Evolutionary conservation across 2,113 vertebrate species (phyloP).

Genomic region (Tyto alba): DNA sequence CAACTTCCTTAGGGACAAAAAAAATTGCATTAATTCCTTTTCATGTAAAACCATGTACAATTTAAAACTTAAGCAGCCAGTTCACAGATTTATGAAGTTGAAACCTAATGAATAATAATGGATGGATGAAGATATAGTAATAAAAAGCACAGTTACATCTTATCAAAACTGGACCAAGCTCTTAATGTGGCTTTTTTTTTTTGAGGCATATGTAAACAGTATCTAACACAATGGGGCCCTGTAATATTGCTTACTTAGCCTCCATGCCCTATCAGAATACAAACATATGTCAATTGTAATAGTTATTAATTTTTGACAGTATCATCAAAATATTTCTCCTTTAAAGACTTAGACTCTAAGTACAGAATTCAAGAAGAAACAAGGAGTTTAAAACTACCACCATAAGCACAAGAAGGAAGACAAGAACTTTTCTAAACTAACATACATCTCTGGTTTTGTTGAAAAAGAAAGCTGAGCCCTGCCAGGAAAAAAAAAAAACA

Average conservation of each 20-base stretch:
- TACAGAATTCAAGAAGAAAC: not conserved
- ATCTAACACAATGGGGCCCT: not conserved
- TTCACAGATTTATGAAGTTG: not conserved
- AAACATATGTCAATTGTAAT: not conserved
- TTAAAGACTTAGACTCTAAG: not conserved
- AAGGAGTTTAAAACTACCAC: not conserved
- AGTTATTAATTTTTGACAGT: not conserved
- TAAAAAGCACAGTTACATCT: not conserved
- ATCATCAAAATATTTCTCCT: not conserved
- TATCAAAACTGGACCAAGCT: not conserved
- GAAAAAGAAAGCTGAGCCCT: not conserved
- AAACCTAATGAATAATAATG: not conserved
- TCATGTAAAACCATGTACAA: not conserved
- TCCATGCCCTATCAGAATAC: not conserved
- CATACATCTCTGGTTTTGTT: not conserved
- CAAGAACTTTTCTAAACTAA: not conserved
- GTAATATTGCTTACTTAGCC: not conserved
- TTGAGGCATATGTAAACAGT: not conserved
- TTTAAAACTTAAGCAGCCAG: not conserved
- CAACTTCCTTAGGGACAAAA: not conserved
- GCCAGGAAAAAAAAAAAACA: not conserved
- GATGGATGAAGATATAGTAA: not conserved
- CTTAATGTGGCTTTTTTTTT: not conserved
- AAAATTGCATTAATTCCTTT: not conserved
- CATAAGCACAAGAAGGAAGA: not conserved